Percentiles rank a stretch among this genome's conserved stretches.
Evolutionary conservation across 2,113 vertebrate species (phyloP).

Genomic region (Thunnus thynnus): DNA sequence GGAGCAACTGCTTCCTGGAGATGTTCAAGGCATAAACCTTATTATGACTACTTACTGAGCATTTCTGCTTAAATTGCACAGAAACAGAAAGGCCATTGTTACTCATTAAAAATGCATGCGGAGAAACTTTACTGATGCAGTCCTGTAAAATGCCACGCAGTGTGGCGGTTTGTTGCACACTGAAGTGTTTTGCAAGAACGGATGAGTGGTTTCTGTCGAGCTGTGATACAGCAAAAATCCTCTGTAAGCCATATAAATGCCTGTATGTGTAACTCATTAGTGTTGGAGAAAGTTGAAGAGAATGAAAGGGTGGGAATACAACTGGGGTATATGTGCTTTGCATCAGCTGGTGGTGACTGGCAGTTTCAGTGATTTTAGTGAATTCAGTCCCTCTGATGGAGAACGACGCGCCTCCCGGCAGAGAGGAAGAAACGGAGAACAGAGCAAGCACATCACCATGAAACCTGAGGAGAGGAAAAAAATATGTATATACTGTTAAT

Average conservation of each 20-base stretch:
- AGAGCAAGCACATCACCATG: not conserved
- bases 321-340: not conserved
- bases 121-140: conserved; percentile 25
- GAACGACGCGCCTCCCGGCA: conserved; percentile 15
- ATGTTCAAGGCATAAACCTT: conserved; percentile 6
- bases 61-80: conserved; percentile 41
- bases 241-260: conserved; percentile 9
- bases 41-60: conserved; percentile 36
- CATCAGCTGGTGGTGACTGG: conserved; percentile 11
- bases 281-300: conserved; percentile 1
- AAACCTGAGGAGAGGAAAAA: not conserved
- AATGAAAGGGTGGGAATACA: not conserved
- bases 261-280: not conserved
- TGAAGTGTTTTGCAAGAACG: conserved; percentile 9
- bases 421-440: not conserved
- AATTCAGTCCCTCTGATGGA: conserved; percentile 21
- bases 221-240: conserved; percentile 31
- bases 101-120: conserved; percentile 53
- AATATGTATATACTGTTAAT: not conserved
- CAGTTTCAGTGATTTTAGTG: conserved; percentile 15
- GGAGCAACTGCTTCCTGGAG: not conserved
- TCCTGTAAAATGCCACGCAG: not conserved
- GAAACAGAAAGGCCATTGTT: conserved; percentile 30
- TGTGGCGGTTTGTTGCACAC: not conserved
- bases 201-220: conserved; percentile 37